Evolutionary conservation across 2,888 invertebrate species (phyloP), one percentile per base, ranked within the genome.

Genomic region (Omphaloscelis lunosa): DNA sequence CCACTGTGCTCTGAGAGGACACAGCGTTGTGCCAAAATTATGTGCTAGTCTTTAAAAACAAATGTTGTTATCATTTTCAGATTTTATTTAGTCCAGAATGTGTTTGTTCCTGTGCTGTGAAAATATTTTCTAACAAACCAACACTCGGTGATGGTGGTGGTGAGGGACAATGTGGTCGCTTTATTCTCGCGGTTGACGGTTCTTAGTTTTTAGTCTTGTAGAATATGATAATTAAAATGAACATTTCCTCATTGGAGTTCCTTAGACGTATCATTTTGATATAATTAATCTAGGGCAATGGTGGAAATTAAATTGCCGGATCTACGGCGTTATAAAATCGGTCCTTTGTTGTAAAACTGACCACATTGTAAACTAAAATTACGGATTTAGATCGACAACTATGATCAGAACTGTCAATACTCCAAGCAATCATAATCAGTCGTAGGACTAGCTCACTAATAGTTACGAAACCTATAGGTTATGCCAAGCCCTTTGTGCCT

Each of bases 41-140:
- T 93, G 95, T 96, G 93, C 96, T 96, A 96, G 96, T 96, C 96
- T 95, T 94, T 93, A 93, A 93, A 95, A 95, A 93, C 92, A 94
- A 95, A 95, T 94, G 95, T 96, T 96, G 96, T 96, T 96, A 96
- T 96, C 95, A 95, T 95, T 95, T 96, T 96, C 96, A 96, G 95
- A 96, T 96, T 96, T 96, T 96, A 96, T 96, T 96, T 95, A 96
- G 95, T 96, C 96, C 96, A 95, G 94, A 96, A 96, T 96, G 94
- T 94, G 95, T 96, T 96, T 96, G 96, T 95, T 95, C 95, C 94
- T 95, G 96, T 94, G 96, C 96, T 96, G 96, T 96, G 96, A 96
- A 94, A 94, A 93, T 94, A 91, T 93, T 93, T 93, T 93, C 91
- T 92, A 94, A 95, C 96, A 96, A 96, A 96, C 95, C 96, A 95